Base-by-base conservation (phyloP, 2,888 invertebrate genomes). In the Caradrina kadenii region DNA sequence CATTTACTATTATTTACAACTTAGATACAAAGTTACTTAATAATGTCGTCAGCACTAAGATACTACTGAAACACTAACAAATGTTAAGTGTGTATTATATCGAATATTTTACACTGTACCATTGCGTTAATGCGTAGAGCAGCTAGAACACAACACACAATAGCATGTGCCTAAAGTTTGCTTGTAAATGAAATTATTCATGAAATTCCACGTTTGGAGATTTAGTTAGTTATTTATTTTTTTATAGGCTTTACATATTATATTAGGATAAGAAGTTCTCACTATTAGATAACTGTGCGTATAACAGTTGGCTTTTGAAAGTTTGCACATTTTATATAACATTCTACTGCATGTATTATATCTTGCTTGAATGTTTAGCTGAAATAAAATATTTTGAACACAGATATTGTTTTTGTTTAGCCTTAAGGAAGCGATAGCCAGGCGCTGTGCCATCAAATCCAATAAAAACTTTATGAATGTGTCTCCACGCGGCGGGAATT, bases 281-380 rank as follows among this genome's bases (percentile, higher is more conserved):
- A 76, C 49, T 77, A 76, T 59, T 73, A 64, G 65, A 63, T 82
- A 66, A 67, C 45, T 71, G 69, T 68, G 74, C 62, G 21, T 72
- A 54, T 73, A 78, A 69, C 62, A 52, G 49, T 68, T 66, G 59
- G 82, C 84, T 86, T 79, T 66, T 64, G 48, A 64, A 77, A 70
- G 52, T 81, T 84, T 86, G 83, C 88, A 89, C 85, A 73, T 86
- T 83, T 82, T 80, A 58, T 81, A 72, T 45, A 50, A 50, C 64
- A 65, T 63, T 56, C 39, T 69, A 52, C 50, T 50, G 59, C 72
- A 71, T 79, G 68, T 77, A 79, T 75, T 72, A 50, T 55, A 66
- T 63, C 67, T 73, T 71, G 60, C 35, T 65, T 63, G 55, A 58
- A 58, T 65, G 58, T 75, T 72, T 73, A 65, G 67, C 72, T 73